These are phyloP conservation scores for Andrena hattorfiana DNA, from an alignment of 2,888 invertebrate species.

Conservation along the genomic window DNA sequence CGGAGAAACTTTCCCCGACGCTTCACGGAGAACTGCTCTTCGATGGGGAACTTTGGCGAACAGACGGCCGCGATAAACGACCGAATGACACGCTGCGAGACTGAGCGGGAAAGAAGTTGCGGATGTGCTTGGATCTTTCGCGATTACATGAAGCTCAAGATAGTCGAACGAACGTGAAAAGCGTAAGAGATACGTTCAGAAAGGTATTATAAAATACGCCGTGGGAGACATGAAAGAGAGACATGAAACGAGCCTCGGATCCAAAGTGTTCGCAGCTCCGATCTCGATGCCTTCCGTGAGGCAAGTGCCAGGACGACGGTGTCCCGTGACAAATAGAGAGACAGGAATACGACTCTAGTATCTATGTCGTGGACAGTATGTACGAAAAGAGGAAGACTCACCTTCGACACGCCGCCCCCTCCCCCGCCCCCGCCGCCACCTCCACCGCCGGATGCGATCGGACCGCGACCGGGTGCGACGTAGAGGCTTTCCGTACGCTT, in stretches of 20 bases:
- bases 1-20: not conserved
- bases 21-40: not conserved
- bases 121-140: slow-evolving; percentile 30
- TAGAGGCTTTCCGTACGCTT: slow-evolving; percentile 96
- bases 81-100: slow-evolving; percentile 32
- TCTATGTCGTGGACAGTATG: slow-evolving; percentile 33
- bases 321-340: slow-evolving; percentile 44
- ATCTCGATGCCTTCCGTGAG: slow-evolving; percentile 25
- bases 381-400: slow-evolving; percentile 68
- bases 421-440: slow-evolving; percentile 73
- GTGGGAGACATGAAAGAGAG: not conserved
- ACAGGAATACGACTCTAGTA: slow-evolving; percentile 37
- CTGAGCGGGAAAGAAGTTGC: slow-evolving; percentile 6
- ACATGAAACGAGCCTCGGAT: slow-evolving; percentile 8
- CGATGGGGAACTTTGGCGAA: not conserved
- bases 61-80: slow-evolving; percentile 11
- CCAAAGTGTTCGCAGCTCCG: slow-evolving; percentile 22
- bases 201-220: not conserved
- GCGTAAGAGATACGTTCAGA: not conserved
- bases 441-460: slow-evolving; percentile 72
- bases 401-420: slow-evolving; percentile 77
- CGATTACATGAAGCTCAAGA: no score
- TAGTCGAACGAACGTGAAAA: not conserved
- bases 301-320: slow-evolving; percentile 51
- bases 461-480: slow-evolving; percentile 87